These are phyloP conservation scores for Picathartes gymnocephalus DNA, from an alignment of 2,113 vertebrate genomes.

Conservation along the genomic window DNA sequence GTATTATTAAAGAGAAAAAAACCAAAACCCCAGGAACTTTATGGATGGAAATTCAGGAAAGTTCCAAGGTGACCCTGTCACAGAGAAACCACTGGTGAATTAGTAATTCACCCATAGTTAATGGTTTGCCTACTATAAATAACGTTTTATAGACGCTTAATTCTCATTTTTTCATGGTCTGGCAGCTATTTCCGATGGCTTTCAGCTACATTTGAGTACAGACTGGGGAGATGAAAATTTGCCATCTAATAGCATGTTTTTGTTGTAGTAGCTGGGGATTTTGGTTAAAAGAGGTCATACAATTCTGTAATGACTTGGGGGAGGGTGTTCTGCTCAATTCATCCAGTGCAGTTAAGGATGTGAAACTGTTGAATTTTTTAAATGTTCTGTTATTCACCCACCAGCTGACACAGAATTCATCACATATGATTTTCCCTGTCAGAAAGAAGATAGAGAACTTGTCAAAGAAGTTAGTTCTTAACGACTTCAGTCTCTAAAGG, in stretches of 20 bases:
- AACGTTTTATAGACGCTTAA: background rate
- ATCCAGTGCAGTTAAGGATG: background rate
- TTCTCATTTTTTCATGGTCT: background rate
- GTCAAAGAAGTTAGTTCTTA: background rate
- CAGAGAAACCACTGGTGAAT: background rate
- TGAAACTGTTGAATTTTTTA: background rate
- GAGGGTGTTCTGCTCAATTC: background rate
- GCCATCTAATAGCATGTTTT: background rate
- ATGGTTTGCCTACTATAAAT: background rate
- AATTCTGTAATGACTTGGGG: background rate
- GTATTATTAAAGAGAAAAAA: background rate
- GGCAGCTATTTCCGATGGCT: background rate
- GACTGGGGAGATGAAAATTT: background rate
- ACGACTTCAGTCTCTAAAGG: background rate
- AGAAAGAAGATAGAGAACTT: background rate
- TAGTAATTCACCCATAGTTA: background rate
- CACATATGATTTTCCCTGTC: background rate
- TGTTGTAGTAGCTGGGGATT: background rate
- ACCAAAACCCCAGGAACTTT: background rate
- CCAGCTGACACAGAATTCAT: background rate
- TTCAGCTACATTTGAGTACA: background rate
- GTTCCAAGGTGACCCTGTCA: background rate
- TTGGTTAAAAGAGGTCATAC: background rate
- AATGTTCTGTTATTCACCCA: background rate
- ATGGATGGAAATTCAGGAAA: background rate